These are phyloP conservation scores for Crotalus horridus DNA, from an alignment of 2,113 vertebrate genomes.

Conservation along the genomic window DNA sequence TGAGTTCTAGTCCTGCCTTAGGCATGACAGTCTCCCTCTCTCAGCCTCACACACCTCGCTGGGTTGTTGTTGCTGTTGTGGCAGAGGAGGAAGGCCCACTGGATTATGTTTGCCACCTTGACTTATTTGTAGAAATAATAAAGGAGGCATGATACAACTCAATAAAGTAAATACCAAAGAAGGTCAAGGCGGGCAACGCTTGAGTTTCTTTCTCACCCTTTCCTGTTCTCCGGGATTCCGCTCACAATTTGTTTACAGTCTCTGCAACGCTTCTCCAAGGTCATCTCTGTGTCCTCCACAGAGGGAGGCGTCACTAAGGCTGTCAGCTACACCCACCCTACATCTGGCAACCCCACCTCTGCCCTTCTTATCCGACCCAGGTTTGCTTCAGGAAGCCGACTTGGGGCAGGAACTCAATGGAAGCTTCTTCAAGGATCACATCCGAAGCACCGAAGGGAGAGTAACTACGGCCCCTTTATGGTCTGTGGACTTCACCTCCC, in stretches of 20 bases:
- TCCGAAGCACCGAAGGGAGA: neutral
- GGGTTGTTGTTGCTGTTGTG: neutral
- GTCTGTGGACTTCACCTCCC: too few species aligned
- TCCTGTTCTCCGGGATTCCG: neutral
- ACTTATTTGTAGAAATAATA: neutral
- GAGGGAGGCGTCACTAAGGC: neutral
- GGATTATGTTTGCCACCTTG: too few species aligned
- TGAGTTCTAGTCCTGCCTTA: too few species aligned
- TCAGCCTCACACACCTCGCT: neutral
- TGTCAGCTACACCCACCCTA: neutral
- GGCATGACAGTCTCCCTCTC: too few species aligned
- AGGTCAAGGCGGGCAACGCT: neutral
- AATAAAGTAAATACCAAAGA: neutral
- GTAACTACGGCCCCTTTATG: too few species aligned
- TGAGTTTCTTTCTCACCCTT: neutral
- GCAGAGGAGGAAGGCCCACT: neutral
- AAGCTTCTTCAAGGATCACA: neutral
- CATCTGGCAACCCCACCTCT: neutral
- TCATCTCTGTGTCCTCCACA: neutral
- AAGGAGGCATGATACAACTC: neutral
- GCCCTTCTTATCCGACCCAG: too few species aligned
- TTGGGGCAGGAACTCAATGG: neutral
- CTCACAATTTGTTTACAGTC: neutral
- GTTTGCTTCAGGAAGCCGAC: too few species aligned
- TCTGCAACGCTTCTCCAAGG: neutral